Base-by-base conservation (phyloP, 1,140 invertebrate genomes). In the Ceratitis capitata region DNA sequence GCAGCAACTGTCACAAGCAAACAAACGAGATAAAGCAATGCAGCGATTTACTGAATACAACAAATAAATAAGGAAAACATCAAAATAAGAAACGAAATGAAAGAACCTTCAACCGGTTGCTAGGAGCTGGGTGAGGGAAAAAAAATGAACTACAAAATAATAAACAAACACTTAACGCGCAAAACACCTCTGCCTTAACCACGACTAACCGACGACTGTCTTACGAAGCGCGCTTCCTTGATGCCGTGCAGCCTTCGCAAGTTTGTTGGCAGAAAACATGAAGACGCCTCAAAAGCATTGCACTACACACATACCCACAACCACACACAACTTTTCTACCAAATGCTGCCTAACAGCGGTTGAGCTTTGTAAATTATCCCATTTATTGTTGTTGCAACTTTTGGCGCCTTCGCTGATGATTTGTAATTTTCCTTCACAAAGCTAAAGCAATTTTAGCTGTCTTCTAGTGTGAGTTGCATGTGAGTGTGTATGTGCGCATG, bases 361-460 rank as follows among this genome's bases (percentile, higher is more conserved):
- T 83, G 26, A 35, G 45, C 45, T 83, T 83, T 83, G 45, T 32
- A 83, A 49, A 32, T 53, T 83, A 51, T 83, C 82, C 51, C 32
- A 35, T 35, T 42, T 56, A 51, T 19, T 42, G 29, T 56, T 58
- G 47, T 47, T 53, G 49, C 83, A 35, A 58, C 53, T 84, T 56
- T 84, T 19, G 53, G 49, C 53, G 83, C 83, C 49, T n/a, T 61
- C 53, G 6, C n/a, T 42, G 83, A 56, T 58, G 35, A 56, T 84
- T 49, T 84, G 83, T 84, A 84, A 84, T 84, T 58, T 84, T 53
- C 51, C 61, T 84, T 53, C 51, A 56, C 61, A 23, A 61, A 45
- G 6, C 39, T 42, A 23, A 32, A 45, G 69, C 39, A n/a, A 3
- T 23, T 23, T 47, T 45, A 45, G 7, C 58, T 35, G 23, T 12